Evolutionary conservation across 2,113 vertebrate genomes (phyloP).

Genomic region (Sarotherodon lohbergeri): DNA sequence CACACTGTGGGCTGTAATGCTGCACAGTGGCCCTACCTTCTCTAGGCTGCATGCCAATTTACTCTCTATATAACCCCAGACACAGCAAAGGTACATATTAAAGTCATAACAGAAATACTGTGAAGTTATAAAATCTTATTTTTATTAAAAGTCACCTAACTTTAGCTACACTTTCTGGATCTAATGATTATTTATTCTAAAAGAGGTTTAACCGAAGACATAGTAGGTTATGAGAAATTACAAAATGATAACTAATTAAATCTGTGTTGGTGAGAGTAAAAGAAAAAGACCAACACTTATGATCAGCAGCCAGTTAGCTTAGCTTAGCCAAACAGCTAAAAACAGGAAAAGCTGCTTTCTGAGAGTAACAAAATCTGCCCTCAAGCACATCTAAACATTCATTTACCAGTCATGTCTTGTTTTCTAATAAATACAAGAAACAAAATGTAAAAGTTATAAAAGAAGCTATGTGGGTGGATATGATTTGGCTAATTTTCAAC

Average conservation of each 20-base stretch:
- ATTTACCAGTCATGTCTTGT: not conserved
- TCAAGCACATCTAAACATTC: not conserved
- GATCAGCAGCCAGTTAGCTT: not conserved
- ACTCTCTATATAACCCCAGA: not conserved
- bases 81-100: not conserved
- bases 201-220: not conserved
- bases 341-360: not conserved
- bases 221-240: not conserved
- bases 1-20: constrained; percentile 8
- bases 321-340: not conserved
- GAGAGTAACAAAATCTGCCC: not conserved
- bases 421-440: not conserved
- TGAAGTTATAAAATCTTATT: not conserved
- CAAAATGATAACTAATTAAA: not conserved
- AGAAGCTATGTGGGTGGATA: not conserved
- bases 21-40: constrained; percentile 25
- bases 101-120: not conserved
- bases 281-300: not conserved
- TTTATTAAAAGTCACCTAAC: not conserved
- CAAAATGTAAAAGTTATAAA: not conserved
- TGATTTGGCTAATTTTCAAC: not conserved
- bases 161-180: not conserved
- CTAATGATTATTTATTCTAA: not conserved
- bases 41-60: not conserved
- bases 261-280: not conserved